phyloP scores from a whole-genome alignment of 1,140 invertebrate genomes.

The Melanaphis sacchari region DNA sequence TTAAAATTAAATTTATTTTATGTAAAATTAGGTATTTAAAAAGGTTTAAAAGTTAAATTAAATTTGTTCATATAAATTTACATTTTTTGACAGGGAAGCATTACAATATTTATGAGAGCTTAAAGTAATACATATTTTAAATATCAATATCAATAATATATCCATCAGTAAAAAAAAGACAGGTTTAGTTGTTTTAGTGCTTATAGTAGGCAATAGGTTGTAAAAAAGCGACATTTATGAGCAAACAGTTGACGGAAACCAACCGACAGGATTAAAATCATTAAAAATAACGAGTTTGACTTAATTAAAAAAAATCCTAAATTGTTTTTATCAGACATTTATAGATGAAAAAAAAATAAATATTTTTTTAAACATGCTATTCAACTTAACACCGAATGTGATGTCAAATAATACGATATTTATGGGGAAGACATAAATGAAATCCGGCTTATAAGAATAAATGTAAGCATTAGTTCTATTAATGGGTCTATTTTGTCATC shows the following conservation, averaged over 20 bases:
- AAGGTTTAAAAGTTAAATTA: not conserved
- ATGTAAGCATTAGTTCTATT: not conserved
- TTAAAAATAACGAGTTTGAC: not conserved
- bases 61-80: not conserved
- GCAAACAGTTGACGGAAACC: not conserved
- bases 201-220: not conserved
- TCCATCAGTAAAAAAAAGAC: not conserved
- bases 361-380: not conserved
- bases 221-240: constrained; percentile 17
- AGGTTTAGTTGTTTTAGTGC: not conserved
- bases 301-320: not conserved
- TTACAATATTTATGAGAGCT: constrained; percentile 1
- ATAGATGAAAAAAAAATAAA: not conserved
- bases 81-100: not conserved
- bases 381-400: not conserved
- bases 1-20: not conserved
- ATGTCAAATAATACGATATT: not conserved
- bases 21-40: not conserved
- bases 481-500: not conserved
- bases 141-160: constrained; percentile 12
- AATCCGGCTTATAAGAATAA: not conserved
- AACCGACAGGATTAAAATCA: not conserved
- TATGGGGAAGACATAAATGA: not conserved
- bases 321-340: not conserved
- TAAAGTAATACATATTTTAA: not conserved